Conservation (phyloP, 2,797 vertebrate genomes). For the Ctenosaura bakeri region DNA sequence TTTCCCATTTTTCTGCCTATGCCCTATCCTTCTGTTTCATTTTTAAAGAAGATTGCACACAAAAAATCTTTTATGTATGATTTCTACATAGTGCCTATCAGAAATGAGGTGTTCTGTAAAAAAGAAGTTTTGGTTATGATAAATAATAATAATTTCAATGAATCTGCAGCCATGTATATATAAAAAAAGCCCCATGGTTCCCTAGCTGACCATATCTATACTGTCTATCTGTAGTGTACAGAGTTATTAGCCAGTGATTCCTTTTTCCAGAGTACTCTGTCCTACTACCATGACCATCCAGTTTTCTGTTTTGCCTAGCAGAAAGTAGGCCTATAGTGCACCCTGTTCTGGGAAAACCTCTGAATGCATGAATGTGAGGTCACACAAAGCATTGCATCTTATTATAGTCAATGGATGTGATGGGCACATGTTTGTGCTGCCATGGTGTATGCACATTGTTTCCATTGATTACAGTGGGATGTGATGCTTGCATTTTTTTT, state of each 20-base stretch:
- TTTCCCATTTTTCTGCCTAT: background rate
- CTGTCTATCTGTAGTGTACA: background rate
- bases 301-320: background rate
- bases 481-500: no score
- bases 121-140: background rate
- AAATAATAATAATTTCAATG: background rate
- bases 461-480: no score
- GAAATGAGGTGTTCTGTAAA: no score
- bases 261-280: background rate
- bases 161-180: background rate
- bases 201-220: background rate
- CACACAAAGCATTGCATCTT: no score
- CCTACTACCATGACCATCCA: background rate
- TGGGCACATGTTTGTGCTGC: no score
- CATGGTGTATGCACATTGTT: no score
- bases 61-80: background rate
- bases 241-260: background rate
- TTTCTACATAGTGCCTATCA: background rate
- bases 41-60: no score
- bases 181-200: background rate
- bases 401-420: no score
- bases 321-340: no score
- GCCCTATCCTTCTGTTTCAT: background rate
- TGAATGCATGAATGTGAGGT: no score
- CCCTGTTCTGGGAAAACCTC: no score